phyloP scores from a whole-genome alignment of 2,797 vertebrate species.

The Periparus ater region DNA sequence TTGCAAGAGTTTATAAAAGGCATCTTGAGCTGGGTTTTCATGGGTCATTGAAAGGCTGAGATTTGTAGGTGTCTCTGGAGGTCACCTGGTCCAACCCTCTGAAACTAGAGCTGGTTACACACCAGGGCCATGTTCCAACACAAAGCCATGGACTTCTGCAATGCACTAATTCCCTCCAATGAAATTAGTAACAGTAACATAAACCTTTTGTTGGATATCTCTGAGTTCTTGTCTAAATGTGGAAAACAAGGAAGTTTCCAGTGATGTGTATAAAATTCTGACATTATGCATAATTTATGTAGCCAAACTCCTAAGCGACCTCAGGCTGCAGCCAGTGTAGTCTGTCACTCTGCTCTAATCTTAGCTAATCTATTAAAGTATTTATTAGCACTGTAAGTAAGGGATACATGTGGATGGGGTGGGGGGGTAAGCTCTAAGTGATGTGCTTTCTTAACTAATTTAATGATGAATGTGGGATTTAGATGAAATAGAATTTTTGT shows the following conservation, averaged over 20 bases:
- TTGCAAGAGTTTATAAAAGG: fast-evolving
- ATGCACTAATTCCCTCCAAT: not conserved
- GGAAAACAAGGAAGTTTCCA: not conserved
- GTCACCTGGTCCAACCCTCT: not conserved
- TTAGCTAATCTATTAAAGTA: not conserved
- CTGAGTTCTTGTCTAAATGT: not conserved
- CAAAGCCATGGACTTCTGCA: not conserved
- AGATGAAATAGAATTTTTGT: not conserved
- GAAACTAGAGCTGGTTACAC: fast-evolving
- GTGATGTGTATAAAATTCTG: not conserved
- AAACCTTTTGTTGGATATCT: not conserved
- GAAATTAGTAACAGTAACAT: not conserved
- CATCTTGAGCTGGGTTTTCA: not conserved
- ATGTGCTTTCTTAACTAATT: not conserved
- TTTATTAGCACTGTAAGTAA: not conserved
- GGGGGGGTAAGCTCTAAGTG: not conserved
- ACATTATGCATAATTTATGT: not conserved
- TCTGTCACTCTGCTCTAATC: not conserved
- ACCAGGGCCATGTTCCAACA: no score
- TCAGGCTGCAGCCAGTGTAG: not conserved
- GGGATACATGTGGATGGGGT: no score
- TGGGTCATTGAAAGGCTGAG: not conserved
- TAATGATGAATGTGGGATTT: not conserved
- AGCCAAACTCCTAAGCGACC: not conserved
- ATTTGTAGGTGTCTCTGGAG: not conserved